Conservation (phyloP, 2,888 invertebrate species). For the Eupithecia insigniata region DNA sequence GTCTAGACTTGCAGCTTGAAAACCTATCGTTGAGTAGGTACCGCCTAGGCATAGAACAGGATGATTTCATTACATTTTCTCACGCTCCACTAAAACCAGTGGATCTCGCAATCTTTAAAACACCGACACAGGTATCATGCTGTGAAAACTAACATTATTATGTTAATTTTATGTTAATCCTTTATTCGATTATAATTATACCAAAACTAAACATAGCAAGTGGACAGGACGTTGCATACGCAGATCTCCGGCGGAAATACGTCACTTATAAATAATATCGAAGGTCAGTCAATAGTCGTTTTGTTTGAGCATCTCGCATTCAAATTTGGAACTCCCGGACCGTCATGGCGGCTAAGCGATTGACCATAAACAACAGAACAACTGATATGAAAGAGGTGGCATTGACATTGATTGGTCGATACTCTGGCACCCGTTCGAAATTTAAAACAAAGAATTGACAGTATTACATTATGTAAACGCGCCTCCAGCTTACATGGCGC, state of each 20-base stretch:
- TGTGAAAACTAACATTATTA: conserved; percentile 39
- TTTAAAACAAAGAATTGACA: conserved; percentile 54
- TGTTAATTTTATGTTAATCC: conserved; percentile 43
- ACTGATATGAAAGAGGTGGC: conserved; percentile 64
- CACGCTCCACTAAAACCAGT: conserved; percentile 37
- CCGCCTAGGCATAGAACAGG: conserved; percentile 2
- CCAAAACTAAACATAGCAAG: conserved; percentile 43
- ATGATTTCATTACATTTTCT: conserved; percentile 27
- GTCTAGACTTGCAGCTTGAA: conserved; percentile 28
- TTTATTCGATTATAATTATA: conserved; percentile 47
- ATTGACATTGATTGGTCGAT: conserved; percentile 76
- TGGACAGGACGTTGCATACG: conserved; percentile 63
- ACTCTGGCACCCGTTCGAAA: conserved; percentile 53
- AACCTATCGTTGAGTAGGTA: background rate
- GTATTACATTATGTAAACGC: conserved; percentile 34
- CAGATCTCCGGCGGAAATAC: conserved; percentile 69
- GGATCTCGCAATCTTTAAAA: conserved; percentile 33
- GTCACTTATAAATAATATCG: conserved; percentile 65
- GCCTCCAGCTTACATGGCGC: conserved; percentile 34
- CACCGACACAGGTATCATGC: conserved; percentile 30
- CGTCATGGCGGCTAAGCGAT: conserved; percentile 73
- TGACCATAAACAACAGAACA: conserved; percentile 62
- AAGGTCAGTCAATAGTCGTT: conserved; percentile 75
- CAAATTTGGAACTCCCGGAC: conserved; percentile 76
- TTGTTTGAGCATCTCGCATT: conserved; percentile 82